Conservation (phyloP, 2,797 vertebrate species). For the Danio kyathit region DNA sequence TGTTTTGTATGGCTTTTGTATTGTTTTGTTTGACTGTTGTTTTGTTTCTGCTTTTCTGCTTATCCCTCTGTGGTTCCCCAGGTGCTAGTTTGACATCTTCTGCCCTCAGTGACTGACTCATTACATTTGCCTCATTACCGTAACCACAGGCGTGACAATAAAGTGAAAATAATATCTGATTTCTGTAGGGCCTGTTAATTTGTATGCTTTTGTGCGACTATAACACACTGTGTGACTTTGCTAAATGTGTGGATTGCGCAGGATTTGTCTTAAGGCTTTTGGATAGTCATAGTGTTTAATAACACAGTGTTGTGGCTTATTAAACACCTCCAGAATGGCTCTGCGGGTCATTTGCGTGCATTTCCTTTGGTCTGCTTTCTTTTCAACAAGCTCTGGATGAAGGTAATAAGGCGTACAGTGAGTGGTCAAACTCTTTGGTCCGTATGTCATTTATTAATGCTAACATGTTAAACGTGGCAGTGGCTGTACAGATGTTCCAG, state of each 20-base stretch:
- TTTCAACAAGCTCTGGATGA: conserved; percentile 2
- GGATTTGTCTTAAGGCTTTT: conserved; percentile 37
- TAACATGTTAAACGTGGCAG: conserved; percentile 8
- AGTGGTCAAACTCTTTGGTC: conserved; percentile 11
- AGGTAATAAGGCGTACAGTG: conserved; percentile 21
- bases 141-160: background rate
- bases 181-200: background rate
- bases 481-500: background rate
- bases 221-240: conserved; percentile 17
- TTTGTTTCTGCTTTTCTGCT: background rate
- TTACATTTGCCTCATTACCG: conserved; percentile 16
- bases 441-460: conserved; percentile 24
- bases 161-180: background rate
- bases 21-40: too few relatives aligned
- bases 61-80: background rate
- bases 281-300: conserved; percentile 32
- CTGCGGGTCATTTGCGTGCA: conserved; percentile 25
- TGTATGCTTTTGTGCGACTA: conserved; percentile 2
- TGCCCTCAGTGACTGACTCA: conserved; percentile 1
- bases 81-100: background rate
- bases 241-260: conserved; percentile 7
- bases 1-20: too few relatives aligned
- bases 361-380: conserved; percentile 5
- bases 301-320: conserved; percentile 23
- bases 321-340: conserved; percentile 27